phyloP scores from a whole-genome alignment of 2,888 invertebrate genomes.

The Hedya salicella region DNA sequence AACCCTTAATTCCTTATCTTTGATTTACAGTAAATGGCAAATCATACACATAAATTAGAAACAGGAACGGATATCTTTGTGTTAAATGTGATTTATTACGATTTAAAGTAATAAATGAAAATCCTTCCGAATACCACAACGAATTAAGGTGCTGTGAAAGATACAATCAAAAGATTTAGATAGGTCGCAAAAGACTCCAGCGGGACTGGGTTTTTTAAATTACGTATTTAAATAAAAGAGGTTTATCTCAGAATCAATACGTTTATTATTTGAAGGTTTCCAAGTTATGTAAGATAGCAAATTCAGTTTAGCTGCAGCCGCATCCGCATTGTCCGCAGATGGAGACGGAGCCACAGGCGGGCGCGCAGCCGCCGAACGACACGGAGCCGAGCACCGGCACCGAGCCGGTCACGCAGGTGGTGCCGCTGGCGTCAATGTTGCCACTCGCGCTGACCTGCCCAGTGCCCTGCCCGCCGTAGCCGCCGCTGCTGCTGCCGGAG shows the following conservation, averaged over 20 bases:
- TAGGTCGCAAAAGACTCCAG: no score
- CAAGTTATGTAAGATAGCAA: neutral
- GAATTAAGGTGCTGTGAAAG: no score
- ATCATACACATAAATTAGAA: no score
- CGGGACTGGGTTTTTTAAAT: no score
- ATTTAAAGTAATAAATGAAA: no score
- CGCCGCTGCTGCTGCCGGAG: neutral
- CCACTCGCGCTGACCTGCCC: slow-evolving; percentile 15
- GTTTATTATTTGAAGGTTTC: neutral
- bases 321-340: slow-evolving; percentile 43
- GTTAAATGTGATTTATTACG: no score
- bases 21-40: no score
- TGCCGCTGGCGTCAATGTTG: slow-evolving; percentile 8
- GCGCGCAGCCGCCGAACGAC: slow-evolving; percentile 6
- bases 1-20: no score
- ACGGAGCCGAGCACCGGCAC: slow-evolving; percentile 32
- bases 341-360: slow-evolving; percentile 25
- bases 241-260: neutral
- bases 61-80: no score
- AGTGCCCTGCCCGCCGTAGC: slow-evolving; percentile 14
- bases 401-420: slow-evolving; percentile 2
- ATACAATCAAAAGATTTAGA: neutral
- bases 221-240: neutral
- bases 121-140: no score
- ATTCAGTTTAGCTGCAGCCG: slow-evolving; percentile 12